Evolutionary conservation across 2,797 vertebrate genomes (phyloP), one percentile per base, ranked within the genome.

Genomic region (Malurus splendens): DNA sequence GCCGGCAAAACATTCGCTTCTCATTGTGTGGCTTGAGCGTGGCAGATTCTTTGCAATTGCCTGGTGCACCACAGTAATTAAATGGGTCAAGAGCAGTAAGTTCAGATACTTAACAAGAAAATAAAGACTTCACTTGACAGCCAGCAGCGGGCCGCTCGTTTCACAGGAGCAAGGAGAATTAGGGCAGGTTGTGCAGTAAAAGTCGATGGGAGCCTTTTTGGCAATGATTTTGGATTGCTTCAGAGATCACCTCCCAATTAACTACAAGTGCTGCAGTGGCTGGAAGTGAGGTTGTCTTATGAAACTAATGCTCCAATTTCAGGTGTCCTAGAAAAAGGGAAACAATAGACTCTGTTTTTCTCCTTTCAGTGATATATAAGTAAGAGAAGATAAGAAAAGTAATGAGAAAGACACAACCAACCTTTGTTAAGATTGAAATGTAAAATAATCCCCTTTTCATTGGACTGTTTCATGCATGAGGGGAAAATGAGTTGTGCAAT

Each of bases 51-150:
- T 93, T 93, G 91, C 91, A 91, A 94, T 93, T 94, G 89, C 89
- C 95, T 76, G 90, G 86, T 78, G 87, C 60, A 92, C 93, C 94
- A 90, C 91, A 94, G 62, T 82, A 86, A 94, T 95, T 94, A 94
- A 94, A 90, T 51, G 70, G 87, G 89, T 95, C 94, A 87, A 59
- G 91, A 94, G 94, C 90, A 67, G 71, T 80, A 76, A 89, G 82
- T 93, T 90, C 62, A 94, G 91, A 61, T 90, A 91, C 75, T 80
- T 94, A 92, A 70, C 42, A 27, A 74, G 91, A 95, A 95, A 96
- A 95, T 93, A 87, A 95, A 96, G 96, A 76, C 38, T 67, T 90
- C 50, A 24, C 54, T 48, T 91, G 89, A 94, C 83, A 94, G 94
- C 91, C 90, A 81, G 93, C 82, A 89, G 87, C 10, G 0, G 62